Evolutionary conservation across 2,888 invertebrate species (phyloP).

Genomic region (Philopedon plagiatum): DNA sequence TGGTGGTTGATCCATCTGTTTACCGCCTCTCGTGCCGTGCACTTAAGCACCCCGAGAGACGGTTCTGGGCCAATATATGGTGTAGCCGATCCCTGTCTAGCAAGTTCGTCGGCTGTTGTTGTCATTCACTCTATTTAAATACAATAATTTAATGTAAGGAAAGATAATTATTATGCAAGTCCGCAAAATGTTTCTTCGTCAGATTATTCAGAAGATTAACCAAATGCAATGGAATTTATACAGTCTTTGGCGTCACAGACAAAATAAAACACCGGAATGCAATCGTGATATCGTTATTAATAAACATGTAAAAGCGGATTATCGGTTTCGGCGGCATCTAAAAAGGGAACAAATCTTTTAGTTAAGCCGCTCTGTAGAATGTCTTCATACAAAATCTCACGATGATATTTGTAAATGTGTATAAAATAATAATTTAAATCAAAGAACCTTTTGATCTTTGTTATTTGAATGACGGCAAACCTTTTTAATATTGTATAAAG

Average conservation of each 20-base stretch:
- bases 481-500: no score
- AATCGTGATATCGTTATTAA: slow-evolving; percentile 12
- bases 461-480: no score
- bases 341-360: not conserved
- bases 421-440: not conserved
- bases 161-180: no score
- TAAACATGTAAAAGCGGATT: slow-evolving; percentile 1
- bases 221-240: slow-evolving; percentile 1
- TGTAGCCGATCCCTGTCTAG: no score
- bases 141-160: no score
- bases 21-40: no score
- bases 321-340: slow-evolving; percentile 11
- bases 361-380: not conserved
- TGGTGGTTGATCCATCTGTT: no score
- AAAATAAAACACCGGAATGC: not conserved
- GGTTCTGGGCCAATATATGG: no score
- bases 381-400: slow-evolving; percentile 5
- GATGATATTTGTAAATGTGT: not conserved
- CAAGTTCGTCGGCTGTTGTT: no score
- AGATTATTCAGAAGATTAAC: not conserved
- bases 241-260: not conserved
- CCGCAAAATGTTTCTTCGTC: not conserved
- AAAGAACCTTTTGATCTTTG: not conserved
- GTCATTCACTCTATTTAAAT: no score
- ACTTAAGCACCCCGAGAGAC: no score